These are phyloP conservation scores for Trinectes maculatus DNA, from an alignment of 2,113 vertebrate genomes.

Conservation along the genomic window DNA sequence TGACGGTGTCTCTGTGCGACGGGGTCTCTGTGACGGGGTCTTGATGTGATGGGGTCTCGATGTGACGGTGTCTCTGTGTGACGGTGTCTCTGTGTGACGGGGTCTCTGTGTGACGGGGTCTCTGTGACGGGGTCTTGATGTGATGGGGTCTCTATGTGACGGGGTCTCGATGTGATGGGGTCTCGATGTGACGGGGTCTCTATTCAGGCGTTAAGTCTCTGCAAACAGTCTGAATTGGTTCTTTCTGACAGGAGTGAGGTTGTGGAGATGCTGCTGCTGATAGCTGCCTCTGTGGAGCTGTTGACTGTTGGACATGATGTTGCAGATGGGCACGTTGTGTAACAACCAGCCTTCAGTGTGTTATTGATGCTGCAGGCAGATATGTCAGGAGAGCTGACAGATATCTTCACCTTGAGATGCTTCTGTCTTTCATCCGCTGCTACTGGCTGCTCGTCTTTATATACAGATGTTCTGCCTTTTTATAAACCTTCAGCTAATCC, in stretches of 20 bases:
- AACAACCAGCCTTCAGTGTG: not conserved
- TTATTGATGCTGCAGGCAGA: conserved; percentile 16
- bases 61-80: conserved; percentile 18
- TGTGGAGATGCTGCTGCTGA: conserved; percentile 3
- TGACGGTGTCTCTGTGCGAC: conserved; percentile 17
- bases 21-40: too few relatives aligned
- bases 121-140: too few relatives aligned
- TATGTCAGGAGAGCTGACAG: not conserved
- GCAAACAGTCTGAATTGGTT: conserved; percentile 13
- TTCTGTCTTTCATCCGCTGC: conserved; percentile 1
- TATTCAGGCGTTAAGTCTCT: conserved; percentile 12
- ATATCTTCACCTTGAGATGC: conserved; percentile 1
- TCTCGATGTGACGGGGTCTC: conserved; percentile 3
- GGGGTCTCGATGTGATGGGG: conserved; percentile 14
- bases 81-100: conserved; percentile 11
- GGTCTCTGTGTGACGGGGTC: not conserved
- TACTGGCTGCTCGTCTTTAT: too few relatives aligned
- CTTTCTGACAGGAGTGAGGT: too few relatives aligned
- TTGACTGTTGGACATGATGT: conserved; percentile 3
- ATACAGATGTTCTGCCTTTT: too few relatives aligned
- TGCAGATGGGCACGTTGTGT: conserved; percentile 7
- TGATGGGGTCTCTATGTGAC: too few relatives aligned
- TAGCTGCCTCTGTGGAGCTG: conserved; percentile 6
- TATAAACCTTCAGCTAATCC: too few relatives aligned
- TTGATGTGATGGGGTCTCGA: too few relatives aligned